Conservation (phyloP, 2,797 vertebrate species). For the Pipistrellus nathusii region DNA sequence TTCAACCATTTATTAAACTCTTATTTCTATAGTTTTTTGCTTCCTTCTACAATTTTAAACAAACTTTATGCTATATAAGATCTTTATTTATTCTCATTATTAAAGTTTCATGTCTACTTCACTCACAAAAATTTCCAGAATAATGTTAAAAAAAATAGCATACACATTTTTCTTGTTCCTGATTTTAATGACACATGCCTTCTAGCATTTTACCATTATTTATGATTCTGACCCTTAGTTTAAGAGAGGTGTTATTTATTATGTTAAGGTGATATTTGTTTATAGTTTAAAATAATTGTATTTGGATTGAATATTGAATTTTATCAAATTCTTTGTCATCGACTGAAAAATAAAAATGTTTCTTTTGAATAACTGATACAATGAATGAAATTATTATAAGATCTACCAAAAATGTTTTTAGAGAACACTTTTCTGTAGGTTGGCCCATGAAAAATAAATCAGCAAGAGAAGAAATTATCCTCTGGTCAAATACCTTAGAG, state of each 20-base stretch:
- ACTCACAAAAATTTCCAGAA: constrained; percentile 46
- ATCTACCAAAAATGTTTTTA: not conserved
- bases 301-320: not conserved
- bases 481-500: not conserved
- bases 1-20: not conserved
- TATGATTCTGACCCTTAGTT: not conserved
- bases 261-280: not conserved
- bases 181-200: not conserved
- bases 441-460: not conserved
- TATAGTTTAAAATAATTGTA: constrained; percentile 4
- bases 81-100: not conserved
- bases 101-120: not conserved
- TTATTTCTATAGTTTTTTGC: not conserved
- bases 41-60: constrained; percentile 8
- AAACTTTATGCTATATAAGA: not conserved
- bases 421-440: not conserved
- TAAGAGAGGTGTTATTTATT: not conserved
- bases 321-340: constrained; percentile 7
- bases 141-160: not conserved
- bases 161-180: not conserved
- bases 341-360: not conserved
- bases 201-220: not conserved
- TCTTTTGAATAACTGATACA: not conserved
- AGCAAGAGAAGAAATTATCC: not conserved
- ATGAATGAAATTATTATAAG: not conserved